Conservation (phyloP, 2,888 invertebrate genomes). For the Scaptomyza tumidula region DNA sequence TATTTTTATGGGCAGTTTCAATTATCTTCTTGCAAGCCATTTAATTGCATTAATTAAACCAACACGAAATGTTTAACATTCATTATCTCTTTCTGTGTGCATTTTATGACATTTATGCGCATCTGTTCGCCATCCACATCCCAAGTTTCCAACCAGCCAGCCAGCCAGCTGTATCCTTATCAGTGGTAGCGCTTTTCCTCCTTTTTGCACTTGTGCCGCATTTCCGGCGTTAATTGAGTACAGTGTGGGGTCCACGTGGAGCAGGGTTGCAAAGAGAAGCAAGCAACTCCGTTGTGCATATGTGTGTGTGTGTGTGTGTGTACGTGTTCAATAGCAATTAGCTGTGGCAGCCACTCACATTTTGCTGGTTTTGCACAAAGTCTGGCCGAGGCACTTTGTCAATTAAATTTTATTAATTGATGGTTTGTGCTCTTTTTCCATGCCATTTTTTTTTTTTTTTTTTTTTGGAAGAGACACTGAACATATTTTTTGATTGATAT, state of each 20-base stretch:
- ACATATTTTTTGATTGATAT: slow-evolving; percentile 1
- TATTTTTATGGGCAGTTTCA: slow-evolving; percentile 63
- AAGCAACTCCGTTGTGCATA: neutral
- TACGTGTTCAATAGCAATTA: slow-evolving; percentile 41
- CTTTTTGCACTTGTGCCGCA: slow-evolving; percentile 45
- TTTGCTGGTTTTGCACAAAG: slow-evolving; percentile 26
- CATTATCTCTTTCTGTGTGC: slow-evolving; percentile 50
- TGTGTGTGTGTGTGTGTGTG: slow-evolving; percentile 7
- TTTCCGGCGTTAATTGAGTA: slow-evolving; percentile 75
- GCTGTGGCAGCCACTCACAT: slow-evolving; percentile 33
- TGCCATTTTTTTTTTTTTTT: neutral
- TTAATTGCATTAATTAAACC: slow-evolving; percentile 78
- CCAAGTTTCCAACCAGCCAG: slow-evolving; percentile 3
- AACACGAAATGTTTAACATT: slow-evolving; percentile 72
- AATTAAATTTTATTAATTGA: slow-evolving; percentile 61
- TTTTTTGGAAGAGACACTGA: neutral
- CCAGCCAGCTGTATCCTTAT: slow-evolving; percentile 58
- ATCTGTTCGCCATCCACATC: slow-evolving; percentile 1
- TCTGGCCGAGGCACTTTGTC: slow-evolving; percentile 45
- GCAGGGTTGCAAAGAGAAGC: neutral
- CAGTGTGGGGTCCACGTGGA: slow-evolving; percentile 40
- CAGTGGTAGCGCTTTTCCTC: slow-evolving; percentile 44
- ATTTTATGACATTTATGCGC: slow-evolving; percentile 51
- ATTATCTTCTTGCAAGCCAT: slow-evolving; percentile 62
- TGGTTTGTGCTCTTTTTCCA: slow-evolving; percentile 16